Evolutionary conservation across 1,140 invertebrate genomes (phyloP).

Genomic region (Mamestra configurata): DNA sequence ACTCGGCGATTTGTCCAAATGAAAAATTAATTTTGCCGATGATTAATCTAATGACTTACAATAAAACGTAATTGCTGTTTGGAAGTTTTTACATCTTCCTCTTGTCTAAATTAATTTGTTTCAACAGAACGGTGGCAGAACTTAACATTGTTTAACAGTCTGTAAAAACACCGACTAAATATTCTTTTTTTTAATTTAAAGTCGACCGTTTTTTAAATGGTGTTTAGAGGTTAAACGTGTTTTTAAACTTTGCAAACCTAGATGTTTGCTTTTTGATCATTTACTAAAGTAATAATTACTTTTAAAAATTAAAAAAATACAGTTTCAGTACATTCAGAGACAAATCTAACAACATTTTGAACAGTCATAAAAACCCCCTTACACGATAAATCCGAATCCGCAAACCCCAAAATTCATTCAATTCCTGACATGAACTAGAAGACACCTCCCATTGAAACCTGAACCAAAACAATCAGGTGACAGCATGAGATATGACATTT

Average conservation of each 20-base stretch:
- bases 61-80: conserved; percentile 87
- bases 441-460: conserved; percentile 63
- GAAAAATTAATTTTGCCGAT: conserved; percentile 88
- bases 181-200: conserved; percentile 13
- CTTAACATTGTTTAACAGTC: conserved; percentile 41
- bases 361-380: background rate
- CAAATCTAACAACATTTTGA: no score
- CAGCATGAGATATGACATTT: conserved; percentile 86
- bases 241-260: no score
- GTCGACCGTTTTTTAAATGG: conserved; percentile 22
- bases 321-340: no score
- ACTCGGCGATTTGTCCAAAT: conserved; percentile 86
- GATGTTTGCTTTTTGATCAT: no score
- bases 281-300: no score
- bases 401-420: conserved; percentile 56
- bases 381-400: conserved; percentile 28
- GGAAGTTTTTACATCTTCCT: conserved; percentile 87
- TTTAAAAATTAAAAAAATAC: no score
- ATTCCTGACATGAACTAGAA: conserved; percentile 53
- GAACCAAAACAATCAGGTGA: conserved; percentile 84
- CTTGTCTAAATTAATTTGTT: conserved; percentile 86
- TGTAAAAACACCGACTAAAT: conserved; percentile 16
- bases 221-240: background rate
- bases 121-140: conserved; percentile 59
- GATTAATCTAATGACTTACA: conserved; percentile 86